These are phyloP conservation scores for Anolis carolinensis DNA, from an alignment of 2,113 vertebrate species.

Conservation along the genomic window DNA sequence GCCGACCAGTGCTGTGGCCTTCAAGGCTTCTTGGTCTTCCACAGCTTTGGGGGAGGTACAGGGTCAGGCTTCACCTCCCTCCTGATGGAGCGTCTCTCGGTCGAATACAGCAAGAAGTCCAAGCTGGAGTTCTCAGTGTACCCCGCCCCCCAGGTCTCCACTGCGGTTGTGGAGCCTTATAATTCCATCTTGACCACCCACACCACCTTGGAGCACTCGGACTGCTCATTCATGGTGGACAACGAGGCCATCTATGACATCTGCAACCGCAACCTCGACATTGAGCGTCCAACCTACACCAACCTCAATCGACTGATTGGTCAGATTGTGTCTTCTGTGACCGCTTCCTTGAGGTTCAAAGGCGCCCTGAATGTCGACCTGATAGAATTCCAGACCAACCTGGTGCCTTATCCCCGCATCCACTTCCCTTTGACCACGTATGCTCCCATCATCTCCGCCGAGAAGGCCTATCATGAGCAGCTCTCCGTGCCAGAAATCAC, in stretches of 20 bases:
- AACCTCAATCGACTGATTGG: slow-evolving; percentile 72
- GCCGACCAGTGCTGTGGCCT: slow-evolving; percentile 72
- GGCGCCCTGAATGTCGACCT: slow-evolving; percentile 75
- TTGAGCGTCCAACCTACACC: slow-evolving; percentile 70
- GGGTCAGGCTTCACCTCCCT: slow-evolving; percentile 72
- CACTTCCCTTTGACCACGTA: slow-evolving; percentile 74
- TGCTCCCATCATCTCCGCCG: slow-evolving; percentile 62
- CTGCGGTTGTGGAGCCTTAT: slow-evolving; percentile 64
- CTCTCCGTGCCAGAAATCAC: slow-evolving; percentile 72
- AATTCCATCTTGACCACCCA: slow-evolving; percentile 64
- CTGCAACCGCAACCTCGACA: slow-evolving; percentile 70
- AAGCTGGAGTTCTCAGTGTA: slow-evolving; percentile 63
- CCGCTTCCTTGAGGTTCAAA: slow-evolving; percentile 66
- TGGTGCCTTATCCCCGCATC: slow-evolving; percentile 72
- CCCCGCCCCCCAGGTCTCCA: slow-evolving; percentile 57
- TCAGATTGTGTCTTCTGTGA: slow-evolving; percentile 68
- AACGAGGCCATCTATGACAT: slow-evolving; percentile 65
- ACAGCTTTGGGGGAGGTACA: slow-evolving; percentile 71
- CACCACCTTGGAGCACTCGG: slow-evolving; percentile 63
- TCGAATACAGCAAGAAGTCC: slow-evolving; percentile 72
- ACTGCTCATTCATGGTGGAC: slow-evolving; percentile 66
- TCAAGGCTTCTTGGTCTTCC: slow-evolving; percentile 73
- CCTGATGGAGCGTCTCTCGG: slow-evolving; percentile 66
- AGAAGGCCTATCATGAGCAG: slow-evolving; percentile 72
- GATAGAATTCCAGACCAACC: slow-evolving; percentile 72